These are phyloP conservation scores for Ceratitis capitata DNA, from an alignment of 1,140 invertebrate species.

Conservation along the genomic window DNA sequence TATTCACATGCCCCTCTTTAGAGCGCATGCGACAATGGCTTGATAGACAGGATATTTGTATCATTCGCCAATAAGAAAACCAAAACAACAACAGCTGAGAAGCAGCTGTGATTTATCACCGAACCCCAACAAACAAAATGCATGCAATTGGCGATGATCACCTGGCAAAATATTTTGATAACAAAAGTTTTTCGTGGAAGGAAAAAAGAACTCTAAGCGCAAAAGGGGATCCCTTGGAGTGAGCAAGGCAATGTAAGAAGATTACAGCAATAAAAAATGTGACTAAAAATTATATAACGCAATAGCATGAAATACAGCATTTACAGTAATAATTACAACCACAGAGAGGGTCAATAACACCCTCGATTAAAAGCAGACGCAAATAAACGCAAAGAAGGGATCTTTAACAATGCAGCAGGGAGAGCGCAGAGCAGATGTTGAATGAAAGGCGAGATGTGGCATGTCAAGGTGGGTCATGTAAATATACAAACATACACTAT, in stretches of 20 bases:
- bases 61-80: no score
- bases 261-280: not conserved
- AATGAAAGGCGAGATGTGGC: not conserved
- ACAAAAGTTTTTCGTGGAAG: not conserved
- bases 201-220: no score
- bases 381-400: not conserved
- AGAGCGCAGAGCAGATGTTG: not conserved
- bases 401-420: not conserved
- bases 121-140: not conserved
- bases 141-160: not conserved
- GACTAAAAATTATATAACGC: not conserved
- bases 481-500: not conserved
- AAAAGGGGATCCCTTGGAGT: not conserved
- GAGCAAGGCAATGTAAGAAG: not conserved
- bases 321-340: not conserved
- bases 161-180: conserved; percentile 29
- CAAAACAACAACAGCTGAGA: no score
- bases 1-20: no score
- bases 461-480: not conserved
- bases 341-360: not conserved
- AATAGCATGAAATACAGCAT: not conserved
- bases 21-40: no score
- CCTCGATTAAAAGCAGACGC: not conserved
- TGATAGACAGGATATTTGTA: no score
- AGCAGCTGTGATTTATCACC: conserved; percentile 18